phyloP scores from a whole-genome alignment of 2,113 vertebrate species.

The Bubo bubo region DNA sequence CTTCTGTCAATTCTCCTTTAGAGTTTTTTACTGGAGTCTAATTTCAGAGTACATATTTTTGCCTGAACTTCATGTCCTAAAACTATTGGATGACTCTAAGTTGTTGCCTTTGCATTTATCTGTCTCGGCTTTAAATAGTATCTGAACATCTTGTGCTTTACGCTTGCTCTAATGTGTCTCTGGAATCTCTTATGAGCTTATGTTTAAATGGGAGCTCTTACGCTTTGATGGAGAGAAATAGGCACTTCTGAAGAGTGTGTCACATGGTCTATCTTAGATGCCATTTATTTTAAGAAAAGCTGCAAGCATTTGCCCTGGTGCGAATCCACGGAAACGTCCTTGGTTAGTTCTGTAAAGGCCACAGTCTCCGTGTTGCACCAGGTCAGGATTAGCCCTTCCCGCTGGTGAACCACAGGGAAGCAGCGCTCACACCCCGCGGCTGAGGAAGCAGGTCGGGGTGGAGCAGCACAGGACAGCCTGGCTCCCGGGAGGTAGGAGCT shows the following conservation, averaged over 20 bases:
- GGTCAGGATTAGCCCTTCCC: conserved; percentile 67
- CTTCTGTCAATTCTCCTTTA: background rate
- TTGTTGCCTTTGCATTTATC: background rate
- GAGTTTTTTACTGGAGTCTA: background rate
- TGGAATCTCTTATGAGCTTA: background rate
- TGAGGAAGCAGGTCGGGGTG: conserved; percentile 54
- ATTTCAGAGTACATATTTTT: background rate
- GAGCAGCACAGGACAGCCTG: conserved; percentile 55
- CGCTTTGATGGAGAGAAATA: background rate
- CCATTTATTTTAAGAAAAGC: background rate
- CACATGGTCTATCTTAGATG: background rate
- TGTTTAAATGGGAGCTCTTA: background rate
- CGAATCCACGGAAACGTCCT: background rate
- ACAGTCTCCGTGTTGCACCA: background rate
- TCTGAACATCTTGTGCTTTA: background rate
- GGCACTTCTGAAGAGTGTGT: background rate
- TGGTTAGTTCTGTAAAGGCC: background rate
- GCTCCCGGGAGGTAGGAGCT: conserved; percentile 47
- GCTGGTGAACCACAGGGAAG: conserved; percentile 64
- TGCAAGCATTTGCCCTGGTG: background rate
- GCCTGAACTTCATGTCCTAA: background rate
- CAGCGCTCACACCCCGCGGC: conserved; percentile 55
- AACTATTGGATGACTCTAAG: background rate
- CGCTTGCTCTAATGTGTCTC: background rate
- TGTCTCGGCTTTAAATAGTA: background rate